A percentile compares a stretch with the other conserved stretches of the same genome.
These are phyloP conservation scores for Melikaiella ostensackeni DNA, from an alignment of 2,888 invertebrate genomes.

Conservation along the genomic window DNA sequence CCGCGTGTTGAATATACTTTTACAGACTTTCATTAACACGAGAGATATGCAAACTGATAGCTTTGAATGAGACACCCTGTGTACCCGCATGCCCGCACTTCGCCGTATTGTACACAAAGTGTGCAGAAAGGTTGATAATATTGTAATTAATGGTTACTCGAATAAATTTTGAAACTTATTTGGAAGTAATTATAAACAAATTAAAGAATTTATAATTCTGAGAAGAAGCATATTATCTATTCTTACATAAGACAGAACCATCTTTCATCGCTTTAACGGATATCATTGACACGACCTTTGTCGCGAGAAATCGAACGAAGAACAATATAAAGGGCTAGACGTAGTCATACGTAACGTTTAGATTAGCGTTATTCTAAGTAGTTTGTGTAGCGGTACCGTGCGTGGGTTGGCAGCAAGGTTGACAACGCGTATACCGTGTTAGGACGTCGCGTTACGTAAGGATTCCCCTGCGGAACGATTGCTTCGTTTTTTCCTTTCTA, in stretches of 20 bases:
- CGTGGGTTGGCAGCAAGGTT: slow-evolving; percentile 71
- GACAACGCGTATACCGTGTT: slow-evolving; percentile 62
- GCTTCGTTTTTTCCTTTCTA: not conserved
- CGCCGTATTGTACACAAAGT: not conserved
- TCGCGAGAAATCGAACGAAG: slow-evolving; percentile 27
- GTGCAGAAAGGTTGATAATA: not conserved
- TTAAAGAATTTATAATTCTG: not conserved
- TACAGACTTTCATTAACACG: slow-evolving; percentile 16
- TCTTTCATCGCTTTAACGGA: not conserved
- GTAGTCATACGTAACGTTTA: slow-evolving; percentile 7
- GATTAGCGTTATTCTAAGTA: not conserved
- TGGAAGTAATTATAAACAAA: not conserved
- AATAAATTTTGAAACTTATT: not conserved
- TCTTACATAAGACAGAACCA: not conserved
- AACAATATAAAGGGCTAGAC: slow-evolving; percentile 4
- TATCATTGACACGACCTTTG: not conserved
- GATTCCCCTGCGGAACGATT: slow-evolving; percentile 46
- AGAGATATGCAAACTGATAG: slow-evolving; percentile 33
- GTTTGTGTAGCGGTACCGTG: slow-evolving; percentile 70
- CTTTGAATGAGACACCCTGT: slow-evolving; percentile 13
- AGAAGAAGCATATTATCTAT: not conserved
- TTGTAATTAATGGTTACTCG: not conserved
- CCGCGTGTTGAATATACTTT: slow-evolving; percentile 14
- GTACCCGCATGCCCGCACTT: slow-evolving; percentile 10
- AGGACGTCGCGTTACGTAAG: slow-evolving; percentile 59